Base-by-base conservation (phyloP, 92 coral and sea anemone genomes). In the Porites rus region DNA sequence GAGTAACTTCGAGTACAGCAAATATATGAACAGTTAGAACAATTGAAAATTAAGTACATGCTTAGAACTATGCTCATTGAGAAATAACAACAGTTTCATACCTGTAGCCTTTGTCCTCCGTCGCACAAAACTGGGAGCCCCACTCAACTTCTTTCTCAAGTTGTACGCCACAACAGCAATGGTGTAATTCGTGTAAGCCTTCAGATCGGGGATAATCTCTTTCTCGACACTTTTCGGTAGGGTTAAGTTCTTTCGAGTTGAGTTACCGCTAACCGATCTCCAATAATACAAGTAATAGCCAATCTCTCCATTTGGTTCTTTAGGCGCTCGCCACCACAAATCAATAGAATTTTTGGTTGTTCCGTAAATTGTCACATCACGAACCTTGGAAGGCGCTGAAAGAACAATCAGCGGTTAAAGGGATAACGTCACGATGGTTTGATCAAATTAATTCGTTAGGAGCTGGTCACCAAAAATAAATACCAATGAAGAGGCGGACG, bases 81-180 rank as follows among this genome's bases (percentile, higher is more conserved):
- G 46, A 38, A 38, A 0, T 38, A 4, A 38, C 5, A 0, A 38
- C 46, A 38, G 46, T 38, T 38, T 67, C 90, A 50, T 87, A 94
- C 97, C 75, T 12, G 75, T 87, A 8, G 89, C 53, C 10, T 20
- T 25, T 54, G 97, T 94, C 20, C 0, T 17, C 64, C 20, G 81
- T 1, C 54, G 16, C 38, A 20, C 10, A 24, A 8, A 65, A 24
- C 50, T 46, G 1, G 81, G 20, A 6, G 87, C 85, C 67, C 95
- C 97, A 52, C 73, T 74, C 17, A 83, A 53, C 2, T 82, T 83
- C 64, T 78, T 92, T 67, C 54, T 86, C 80, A 94, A 60, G 93
- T 94, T 94, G 86, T 89, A 92, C 1, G 97, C 92, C 38, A 69
- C 69, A 60, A 94, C 92, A 12, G 87, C 75, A 59, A 94, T 86